Conservation (phyloP, 2,888 invertebrate genomes). For the Lissonota sp. region DNA sequence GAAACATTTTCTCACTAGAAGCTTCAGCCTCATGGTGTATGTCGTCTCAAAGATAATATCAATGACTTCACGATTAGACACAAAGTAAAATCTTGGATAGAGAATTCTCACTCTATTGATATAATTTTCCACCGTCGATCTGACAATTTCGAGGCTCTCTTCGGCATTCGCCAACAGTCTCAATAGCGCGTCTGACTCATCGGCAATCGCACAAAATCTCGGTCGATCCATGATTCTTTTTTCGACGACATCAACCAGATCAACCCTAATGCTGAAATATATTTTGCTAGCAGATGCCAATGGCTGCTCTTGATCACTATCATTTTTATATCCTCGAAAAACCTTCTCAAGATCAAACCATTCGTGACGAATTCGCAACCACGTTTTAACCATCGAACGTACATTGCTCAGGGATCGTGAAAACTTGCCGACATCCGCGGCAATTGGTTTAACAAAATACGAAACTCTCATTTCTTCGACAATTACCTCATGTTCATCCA, state of each 20-base stretch:
- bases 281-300: constrained; percentile 84
- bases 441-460: constrained; percentile 86
- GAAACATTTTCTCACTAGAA: constrained; percentile 89
- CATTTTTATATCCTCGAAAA: constrained; percentile 84
- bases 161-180: constrained; percentile 63
- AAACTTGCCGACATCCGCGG: constrained; percentile 74
- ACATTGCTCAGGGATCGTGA: constrained; percentile 83
- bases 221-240: constrained; percentile 71
- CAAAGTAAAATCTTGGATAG: constrained; percentile 91
- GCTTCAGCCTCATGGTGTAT: constrained; percentile 86
- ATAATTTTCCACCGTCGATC: constrained; percentile 86
- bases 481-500: constrained; percentile 86
- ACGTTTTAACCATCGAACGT: constrained; percentile 86
- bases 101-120: constrained; percentile 88
- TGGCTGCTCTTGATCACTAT: neutral
- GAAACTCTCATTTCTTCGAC: constrained; percentile 86
- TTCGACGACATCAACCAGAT: constrained; percentile 82
- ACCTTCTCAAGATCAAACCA: constrained; percentile 88
- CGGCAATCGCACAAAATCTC: constrained; percentile 74
- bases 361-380: constrained; percentile 88
- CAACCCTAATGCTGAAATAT: constrained; percentile 86
- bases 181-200: constrained; percentile 5
- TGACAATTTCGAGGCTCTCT: constrained; percentile 75
- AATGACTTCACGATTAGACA: constrained; percentile 90
- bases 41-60: constrained; percentile 89